These are phyloP conservation scores for Euschistus heros DNA, from an alignment of 1,140 invertebrate genomes.

Conservation along the genomic window DNA sequence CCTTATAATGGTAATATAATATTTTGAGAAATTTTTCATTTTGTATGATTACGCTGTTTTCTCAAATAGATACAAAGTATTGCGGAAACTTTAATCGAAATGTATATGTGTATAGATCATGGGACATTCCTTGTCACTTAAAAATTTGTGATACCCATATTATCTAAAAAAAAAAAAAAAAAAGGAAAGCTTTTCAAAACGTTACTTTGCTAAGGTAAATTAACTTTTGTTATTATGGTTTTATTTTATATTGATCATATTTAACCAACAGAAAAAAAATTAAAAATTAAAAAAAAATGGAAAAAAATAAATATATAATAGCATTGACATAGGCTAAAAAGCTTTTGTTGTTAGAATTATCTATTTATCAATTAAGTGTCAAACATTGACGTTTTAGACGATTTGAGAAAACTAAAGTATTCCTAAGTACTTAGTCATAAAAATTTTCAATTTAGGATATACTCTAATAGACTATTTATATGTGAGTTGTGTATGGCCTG, in stretches of 20 bases:
- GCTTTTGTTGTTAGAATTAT: conserved; percentile 13
- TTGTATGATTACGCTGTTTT: too few relatives aligned
- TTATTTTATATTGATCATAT: background rate
- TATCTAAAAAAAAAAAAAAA: too few relatives aligned
- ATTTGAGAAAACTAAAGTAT: conserved; percentile 15
- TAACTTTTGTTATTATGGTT: background rate
- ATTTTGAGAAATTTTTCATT: too few relatives aligned
- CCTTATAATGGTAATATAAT: too few relatives aligned
- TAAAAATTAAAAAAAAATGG: background rate
- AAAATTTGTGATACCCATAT: too few relatives aligned
- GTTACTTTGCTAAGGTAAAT: conserved; percentile 1
- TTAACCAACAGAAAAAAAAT: conserved; percentile 5
- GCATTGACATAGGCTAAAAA: conserved; percentile 13
- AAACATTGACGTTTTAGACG: conserved; percentile 14
- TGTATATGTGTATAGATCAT: too few relatives aligned
- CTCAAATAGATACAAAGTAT: too few relatives aligned
- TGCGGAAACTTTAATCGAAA: too few relatives aligned
- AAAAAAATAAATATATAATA: background rate
- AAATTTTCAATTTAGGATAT: conserved; percentile 13
- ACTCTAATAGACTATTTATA: conserved; percentile 16
- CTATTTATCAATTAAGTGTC: conserved; percentile 16
- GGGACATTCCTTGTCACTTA: too few relatives aligned
- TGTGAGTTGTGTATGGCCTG: conserved; percentile 16
- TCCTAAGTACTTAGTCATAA: conserved; percentile 15
- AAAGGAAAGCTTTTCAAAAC: background rate